A percentile compares a stretch with the other conserved stretches of the same genome.
phyloP scores from a whole-genome alignment of 2,888 invertebrate genomes.

The Amblyjoppa fuscipennis region DNA sequence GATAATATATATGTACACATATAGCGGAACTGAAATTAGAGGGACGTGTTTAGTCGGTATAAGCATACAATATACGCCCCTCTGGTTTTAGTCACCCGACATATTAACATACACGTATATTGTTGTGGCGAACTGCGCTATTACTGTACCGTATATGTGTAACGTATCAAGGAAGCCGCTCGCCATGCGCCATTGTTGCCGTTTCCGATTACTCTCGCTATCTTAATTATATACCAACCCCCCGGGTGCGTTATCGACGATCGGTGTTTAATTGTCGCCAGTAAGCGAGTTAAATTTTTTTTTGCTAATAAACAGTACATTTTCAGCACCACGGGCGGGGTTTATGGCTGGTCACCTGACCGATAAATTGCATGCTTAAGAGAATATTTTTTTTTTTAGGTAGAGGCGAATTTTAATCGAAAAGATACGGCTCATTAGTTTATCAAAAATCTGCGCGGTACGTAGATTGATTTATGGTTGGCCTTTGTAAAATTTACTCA shows the following conservation, averaged over 20 bases:
- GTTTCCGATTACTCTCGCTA: conserved; percentile 61
- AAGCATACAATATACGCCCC: background rate
- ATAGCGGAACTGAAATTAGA: background rate
- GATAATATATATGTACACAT: background rate
- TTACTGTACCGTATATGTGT: conserved; percentile 23
- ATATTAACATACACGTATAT: background rate
- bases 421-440: background rate
- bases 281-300: conserved; percentile 5
- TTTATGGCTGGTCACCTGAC: background rate
- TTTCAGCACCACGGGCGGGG: background rate
- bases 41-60: background rate
- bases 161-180: background rate
- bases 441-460: background rate
- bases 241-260: conserved; percentile 51
- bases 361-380: background rate
- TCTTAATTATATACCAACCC: conserved; percentile 61
- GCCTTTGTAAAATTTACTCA: background rate
- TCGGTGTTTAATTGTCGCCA: conserved; percentile 61
- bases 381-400: background rate
- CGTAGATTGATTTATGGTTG: background rate
- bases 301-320: conserved; percentile 3
- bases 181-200: conserved; percentile 57
- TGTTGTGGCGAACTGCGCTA: background rate
- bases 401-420: background rate
- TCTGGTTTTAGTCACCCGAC: background rate